These are phyloP conservation scores for Corythoichthys haematopterus DNA, from an alignment of 2,113 vertebrate species.

Conservation along the genomic window DNA sequence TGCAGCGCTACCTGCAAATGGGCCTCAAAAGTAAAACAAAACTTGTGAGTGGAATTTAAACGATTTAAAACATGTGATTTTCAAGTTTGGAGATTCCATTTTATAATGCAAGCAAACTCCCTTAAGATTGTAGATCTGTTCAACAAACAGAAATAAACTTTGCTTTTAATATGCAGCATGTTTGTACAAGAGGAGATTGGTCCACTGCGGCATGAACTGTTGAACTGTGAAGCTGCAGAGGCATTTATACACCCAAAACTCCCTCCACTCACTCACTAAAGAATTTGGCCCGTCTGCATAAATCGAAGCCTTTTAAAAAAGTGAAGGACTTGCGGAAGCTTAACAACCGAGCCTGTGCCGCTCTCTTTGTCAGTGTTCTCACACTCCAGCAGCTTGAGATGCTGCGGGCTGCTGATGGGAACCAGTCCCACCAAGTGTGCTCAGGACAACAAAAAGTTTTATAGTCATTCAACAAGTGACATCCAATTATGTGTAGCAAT, in stretches of 20 bases:
- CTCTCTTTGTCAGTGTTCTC: conserved; percentile 31
- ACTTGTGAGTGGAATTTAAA: background rate
- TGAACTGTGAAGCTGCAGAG: conserved; percentile 18
- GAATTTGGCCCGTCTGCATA: conserved; percentile 41
- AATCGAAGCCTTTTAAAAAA: conserved; percentile 27
- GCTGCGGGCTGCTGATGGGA: conserved; percentile 37
- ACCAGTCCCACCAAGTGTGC: conserved; percentile 38
- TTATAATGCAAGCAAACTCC: background rate
- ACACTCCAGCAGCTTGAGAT: conserved; percentile 35
- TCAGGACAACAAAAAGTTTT: conserved; percentile 28
- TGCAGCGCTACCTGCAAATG: background rate
- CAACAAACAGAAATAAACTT: background rate
- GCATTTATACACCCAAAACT: conserved; percentile 22
- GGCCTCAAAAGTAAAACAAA: background rate
- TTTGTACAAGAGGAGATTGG: background rate
- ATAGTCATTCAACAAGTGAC: conserved; percentile 12
- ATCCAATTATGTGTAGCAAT: conserved; percentile 12
- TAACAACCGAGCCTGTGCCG: conserved; percentile 42
- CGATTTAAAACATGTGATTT: background rate
- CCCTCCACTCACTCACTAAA: conserved; percentile 30
- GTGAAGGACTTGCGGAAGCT: conserved; percentile 42
- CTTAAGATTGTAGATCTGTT: background rate
- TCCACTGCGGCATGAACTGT: conserved; percentile 19
- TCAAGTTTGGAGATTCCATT: background rate
- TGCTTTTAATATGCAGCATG: background rate